Evolutionary conservation across 1,140 invertebrate genomes (phyloP).

Genomic region (Drosophila guanche): DNA sequence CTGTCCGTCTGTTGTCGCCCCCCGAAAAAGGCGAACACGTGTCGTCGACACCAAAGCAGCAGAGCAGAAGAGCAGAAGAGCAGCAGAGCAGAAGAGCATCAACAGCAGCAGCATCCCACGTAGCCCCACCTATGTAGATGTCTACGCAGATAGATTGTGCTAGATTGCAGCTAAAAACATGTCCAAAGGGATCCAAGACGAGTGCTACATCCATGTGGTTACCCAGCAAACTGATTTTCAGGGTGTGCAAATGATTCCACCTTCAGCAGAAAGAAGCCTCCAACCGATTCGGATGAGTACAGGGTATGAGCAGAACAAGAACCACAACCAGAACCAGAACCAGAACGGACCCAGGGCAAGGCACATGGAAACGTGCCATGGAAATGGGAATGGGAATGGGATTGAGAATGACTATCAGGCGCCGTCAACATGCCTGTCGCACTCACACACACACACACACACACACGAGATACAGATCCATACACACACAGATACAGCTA

Average conservation of each 20-base stretch:
- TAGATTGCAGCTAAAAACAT: slow-evolving; percentile 34
- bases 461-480: slow-evolving; percentile 5
- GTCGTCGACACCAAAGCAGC: slow-evolving; percentile 66
- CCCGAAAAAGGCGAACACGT: slow-evolving; percentile 64
- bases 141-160: slow-evolving; percentile 48
- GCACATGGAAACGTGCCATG: too few species aligned
- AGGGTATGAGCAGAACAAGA: too few species aligned
- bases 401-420: slow-evolving; percentile 40
- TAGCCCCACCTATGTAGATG: slow-evolving; percentile 50
- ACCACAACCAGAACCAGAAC: too few species aligned
- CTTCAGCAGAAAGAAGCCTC: too few species aligned
- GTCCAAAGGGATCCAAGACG: not conserved
- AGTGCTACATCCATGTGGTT: too few species aligned
- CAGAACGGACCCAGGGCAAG: not conserved
- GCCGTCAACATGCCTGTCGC: slow-evolving; percentile 51
- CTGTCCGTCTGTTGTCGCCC: slow-evolving; percentile 21
- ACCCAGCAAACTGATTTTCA: too few species aligned
- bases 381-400: slow-evolving; percentile 2
- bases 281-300: too few species aligned
- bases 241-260: too few species aligned
- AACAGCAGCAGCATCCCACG: slow-evolving; percentile 44
- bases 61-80: slow-evolving; percentile 24
- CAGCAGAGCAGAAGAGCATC: slow-evolving; percentile 29
- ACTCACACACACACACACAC: slow-evolving; percentile 24
- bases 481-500: not conserved